Conservation (phyloP, 2,888 invertebrate species). For the Caenorhabditis macrosperma region DNA sequence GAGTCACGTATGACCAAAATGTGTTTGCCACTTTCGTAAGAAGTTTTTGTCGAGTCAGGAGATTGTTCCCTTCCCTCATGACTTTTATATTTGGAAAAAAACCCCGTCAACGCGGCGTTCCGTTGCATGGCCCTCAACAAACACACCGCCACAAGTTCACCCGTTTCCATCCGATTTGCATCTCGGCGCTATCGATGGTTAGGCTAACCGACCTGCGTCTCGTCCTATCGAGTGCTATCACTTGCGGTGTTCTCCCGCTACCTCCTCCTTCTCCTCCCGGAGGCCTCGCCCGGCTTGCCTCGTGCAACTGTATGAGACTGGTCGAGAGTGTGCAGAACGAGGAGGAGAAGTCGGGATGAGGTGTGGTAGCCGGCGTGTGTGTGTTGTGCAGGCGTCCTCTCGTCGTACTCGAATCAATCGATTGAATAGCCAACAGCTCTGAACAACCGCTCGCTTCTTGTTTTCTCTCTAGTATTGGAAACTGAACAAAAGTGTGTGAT, state of each 20-base stretch:
- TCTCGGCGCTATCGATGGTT: slow-evolving; percentile 23
- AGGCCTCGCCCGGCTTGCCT: neutral
- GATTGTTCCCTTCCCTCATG: neutral
- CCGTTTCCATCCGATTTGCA: slow-evolving; percentile 22
- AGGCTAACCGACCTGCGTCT: neutral
- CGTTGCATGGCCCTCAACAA: neutral
- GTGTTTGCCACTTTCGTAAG: neutral
- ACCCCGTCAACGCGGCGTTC: neutral
- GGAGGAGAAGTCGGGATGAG: slow-evolving; percentile 7
- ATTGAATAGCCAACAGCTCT: neutral
- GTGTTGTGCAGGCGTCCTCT: slow-evolving; percentile 7
- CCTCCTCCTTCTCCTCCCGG: neutral
- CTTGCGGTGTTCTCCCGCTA: neutral
- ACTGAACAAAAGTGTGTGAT: neutral
- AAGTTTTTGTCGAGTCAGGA: neutral
- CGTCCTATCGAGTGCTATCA: neutral
- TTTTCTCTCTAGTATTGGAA: neutral
- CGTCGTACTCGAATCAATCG: neutral
- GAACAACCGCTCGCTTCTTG: neutral
- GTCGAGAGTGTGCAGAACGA: slow-evolving; percentile 29
- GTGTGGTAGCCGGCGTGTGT: slow-evolving; percentile 17
- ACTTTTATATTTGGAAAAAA: neutral
- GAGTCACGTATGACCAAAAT: neutral
- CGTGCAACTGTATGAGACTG: slow-evolving; percentile 33
- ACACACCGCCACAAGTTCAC: slow-evolving; percentile 8